Percentiles rank a stretch among this genome's conserved stretches.
Evolutionary conservation across 2,888 invertebrate species (phyloP).

Genomic region (Oithona nana): DNA sequence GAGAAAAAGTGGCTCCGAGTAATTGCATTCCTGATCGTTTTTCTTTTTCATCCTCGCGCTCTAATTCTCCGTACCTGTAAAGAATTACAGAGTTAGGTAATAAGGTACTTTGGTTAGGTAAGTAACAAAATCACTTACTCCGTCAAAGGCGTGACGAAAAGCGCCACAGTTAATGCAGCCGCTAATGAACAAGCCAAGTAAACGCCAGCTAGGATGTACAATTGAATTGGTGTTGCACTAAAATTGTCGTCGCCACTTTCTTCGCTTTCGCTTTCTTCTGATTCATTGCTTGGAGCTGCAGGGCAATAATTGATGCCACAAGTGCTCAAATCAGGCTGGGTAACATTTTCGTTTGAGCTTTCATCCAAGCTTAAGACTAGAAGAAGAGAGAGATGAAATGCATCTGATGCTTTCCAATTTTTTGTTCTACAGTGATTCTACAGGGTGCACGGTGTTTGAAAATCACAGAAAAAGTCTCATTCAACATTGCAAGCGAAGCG

Average conservation of each 20-base stretch:
- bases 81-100: not conserved
- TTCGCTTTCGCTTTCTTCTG: too few relatives aligned
- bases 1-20: conserved; percentile 68
- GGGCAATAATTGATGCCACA: conserved; percentile 42
- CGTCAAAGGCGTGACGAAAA: conserved; percentile 73
- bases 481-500: too few relatives aligned
- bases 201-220: conserved; percentile 70
- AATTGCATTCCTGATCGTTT: conserved; percentile 59
- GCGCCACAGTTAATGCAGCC: conserved; percentile 64
- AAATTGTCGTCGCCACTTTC: conserved; percentile 16
- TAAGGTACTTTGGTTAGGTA: not conserved
- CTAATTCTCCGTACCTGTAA: conserved; percentile 71
- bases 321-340: conserved; percentile 18
- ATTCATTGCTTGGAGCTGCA: conserved; percentile 19
- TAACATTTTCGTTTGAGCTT: too few relatives aligned
- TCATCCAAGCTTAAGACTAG: too few relatives aligned
- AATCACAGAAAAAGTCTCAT: too few relatives aligned
- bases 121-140: conserved; percentile 36
- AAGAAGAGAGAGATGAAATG: too few relatives aligned
- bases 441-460: too few relatives aligned
- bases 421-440: too few relatives aligned
- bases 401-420: too few relatives aligned
- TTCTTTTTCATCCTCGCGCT: conserved; percentile 49
- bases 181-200: conserved; percentile 67
- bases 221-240: conserved; percentile 46